Evolutionary conservation across 1,140 invertebrate species (phyloP), one percentile per base, ranked within the genome.

Genomic region (Sitodiplosis mosellana): DNA sequence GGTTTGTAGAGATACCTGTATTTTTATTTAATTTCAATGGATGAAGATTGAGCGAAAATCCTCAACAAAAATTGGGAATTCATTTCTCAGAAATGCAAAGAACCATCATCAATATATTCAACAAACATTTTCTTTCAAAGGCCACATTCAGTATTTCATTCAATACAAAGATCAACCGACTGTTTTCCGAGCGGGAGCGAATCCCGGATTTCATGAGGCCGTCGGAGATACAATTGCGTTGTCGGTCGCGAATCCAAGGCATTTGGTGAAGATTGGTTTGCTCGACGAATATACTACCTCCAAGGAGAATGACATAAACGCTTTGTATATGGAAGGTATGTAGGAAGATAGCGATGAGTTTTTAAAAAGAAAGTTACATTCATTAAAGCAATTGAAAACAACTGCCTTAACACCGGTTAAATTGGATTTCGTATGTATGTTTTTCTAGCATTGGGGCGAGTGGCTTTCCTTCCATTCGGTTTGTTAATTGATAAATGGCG

Each of bases 181-280:
- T 15, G 60, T 74, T 10, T 80, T 76, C 53, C 59, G 80, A 33
- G 68, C 69, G 11, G 81, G 81, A 44, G 82, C 83, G 1, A 89
- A 88, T 68, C 79, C 81, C 55, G 76, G 75, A 64, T 83, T 83
- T 54, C 80, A 81, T 55, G 81, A 83, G 59, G 81, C 80, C 17
- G 69, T 83, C 5, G 81, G 80, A 11, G 80, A 83, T 61, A 69
- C 75, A 0, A 70, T 83, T n/a, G 70, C 76, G 2, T 51, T 83
- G 11, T 80, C 74, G 0, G 76, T 78, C 0, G 60, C 68, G 20
- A 74, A 76, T 0, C 66, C 69, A 1, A 64, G 68, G 49, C 77
- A 81, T 61, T 59, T 81, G 14, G 52, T 51, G 56, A 64, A 63
- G 46, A 69, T 80, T 34, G 69, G 69, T 0, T 58, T 80, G 1